Evolutionary conservation across 1,140 invertebrate species (phyloP), one percentile per base, ranked within the genome.

Genomic region (Drosophila arizonae): DNA sequence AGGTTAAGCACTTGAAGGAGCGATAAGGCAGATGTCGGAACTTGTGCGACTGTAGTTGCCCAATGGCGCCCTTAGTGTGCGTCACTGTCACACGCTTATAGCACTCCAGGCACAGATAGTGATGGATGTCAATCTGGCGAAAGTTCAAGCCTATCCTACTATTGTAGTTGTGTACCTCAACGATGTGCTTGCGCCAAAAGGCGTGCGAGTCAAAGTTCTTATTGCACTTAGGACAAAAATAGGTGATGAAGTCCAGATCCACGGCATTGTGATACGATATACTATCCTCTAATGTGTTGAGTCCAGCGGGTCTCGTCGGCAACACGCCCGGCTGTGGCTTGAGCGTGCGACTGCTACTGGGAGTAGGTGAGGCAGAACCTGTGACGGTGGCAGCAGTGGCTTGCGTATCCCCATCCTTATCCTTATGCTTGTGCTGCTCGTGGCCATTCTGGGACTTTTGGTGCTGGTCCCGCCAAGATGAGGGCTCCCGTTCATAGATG

Each of bases 221-320:
- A 45, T 91, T 91, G 50, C 90, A 91, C 26, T 90, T 81, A 9
- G 90, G 90, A 30, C 90, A 91, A 26, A 63, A 81, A 36, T 91
- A 91, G 0, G 82, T 91, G 10, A 91, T 91, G 17, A 84, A 88
- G 62, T 90, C 90, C 58, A 90, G 52, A 43, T 91, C 90, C 0
- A 91, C 90, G 15, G 90, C 90, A 78, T 91, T 91, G 45, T 91
- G 90, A 60, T 88, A 90, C 2, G 90, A 87, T 36, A 91, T 90
- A 36, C 77, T 80, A 52, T 91, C 86, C 60, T 91, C 90, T 11
- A 87, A 50, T 0, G 86, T 90, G 55, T 90, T 90, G 0, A 90
- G 61, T 13, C 88, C 88, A 9, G 80, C 80, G 0, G 79, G 87
- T 41, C 77, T 69, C 0, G 64, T 79, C 4, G 86, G 67, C 24